Conservation (phyloP, 2,797 vertebrate species). For the Tapera naevia region DNA sequence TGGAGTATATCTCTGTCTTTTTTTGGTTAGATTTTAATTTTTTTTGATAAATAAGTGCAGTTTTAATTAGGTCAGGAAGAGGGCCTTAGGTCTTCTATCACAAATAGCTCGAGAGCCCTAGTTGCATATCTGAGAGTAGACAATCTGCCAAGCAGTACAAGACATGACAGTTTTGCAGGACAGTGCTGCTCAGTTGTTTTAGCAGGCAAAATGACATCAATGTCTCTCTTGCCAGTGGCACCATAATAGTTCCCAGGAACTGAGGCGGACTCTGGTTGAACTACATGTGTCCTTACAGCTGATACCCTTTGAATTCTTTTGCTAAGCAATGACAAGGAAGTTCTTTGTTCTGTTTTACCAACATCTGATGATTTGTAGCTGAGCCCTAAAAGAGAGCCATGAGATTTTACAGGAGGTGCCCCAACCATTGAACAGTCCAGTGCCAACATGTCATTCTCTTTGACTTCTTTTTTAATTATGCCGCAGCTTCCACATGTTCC, state of each 20-base stretch:
- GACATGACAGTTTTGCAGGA: neutral
- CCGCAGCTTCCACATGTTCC: neutral
- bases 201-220: neutral
- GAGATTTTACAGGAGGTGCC: neutral
- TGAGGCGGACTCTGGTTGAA: neutral
- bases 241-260: neutral
- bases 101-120: neutral
- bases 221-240: neutral
- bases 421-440: neutral
- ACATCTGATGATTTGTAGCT: neutral
- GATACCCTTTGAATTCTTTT: neutral
- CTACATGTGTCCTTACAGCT: neutral
- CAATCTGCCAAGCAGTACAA: neutral
- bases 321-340: neutral
- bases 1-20: neutral
- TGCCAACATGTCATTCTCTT: neutral
- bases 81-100: neutral
- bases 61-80: neutral
- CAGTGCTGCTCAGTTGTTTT: neutral
- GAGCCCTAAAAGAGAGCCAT: neutral
- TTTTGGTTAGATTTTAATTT: neutral
- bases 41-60: neutral
- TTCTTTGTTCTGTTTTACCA: neutral
- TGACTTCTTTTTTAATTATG: neutral
- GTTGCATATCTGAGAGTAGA: neutral